phyloP scores from a whole-genome alignment of 1,140 invertebrate genomes.

The Microplitis mediator region DNA sequence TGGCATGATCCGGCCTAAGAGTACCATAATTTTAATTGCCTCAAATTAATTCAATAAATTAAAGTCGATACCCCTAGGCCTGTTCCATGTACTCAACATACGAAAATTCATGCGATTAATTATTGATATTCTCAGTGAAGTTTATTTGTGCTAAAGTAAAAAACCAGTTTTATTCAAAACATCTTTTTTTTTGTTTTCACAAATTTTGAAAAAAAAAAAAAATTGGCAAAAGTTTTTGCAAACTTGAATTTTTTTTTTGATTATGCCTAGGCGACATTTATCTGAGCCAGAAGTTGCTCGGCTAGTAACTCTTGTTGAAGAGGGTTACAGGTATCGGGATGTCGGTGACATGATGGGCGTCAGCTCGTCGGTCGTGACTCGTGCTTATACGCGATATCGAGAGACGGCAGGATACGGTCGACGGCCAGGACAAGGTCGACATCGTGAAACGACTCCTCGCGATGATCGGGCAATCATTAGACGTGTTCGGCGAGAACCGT shows the following conservation, averaged over 20 bases:
- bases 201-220: no score
- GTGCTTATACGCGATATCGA: background rate
- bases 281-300: conserved; percentile 15
- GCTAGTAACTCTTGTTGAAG: conserved; percentile 10
- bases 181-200: background rate
- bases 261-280: conserved; percentile 12
- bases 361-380: background rate
- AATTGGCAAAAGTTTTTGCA: no score
- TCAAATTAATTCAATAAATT: no score
- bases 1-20: no score
- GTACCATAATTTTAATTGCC: no score
- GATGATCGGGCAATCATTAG: background rate
- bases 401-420: background rate
- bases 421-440: conserved; percentile 1
- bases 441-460: background rate
- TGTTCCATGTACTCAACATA: no score
- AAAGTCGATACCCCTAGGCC: no score
- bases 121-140: no score
- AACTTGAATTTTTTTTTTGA: background rate
- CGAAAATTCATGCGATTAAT: no score
- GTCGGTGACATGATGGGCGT: conserved; percentile 7
- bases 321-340: conserved; percentile 3
- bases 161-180: background rate
- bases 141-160: no score
- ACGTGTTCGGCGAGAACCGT: no score